These are phyloP conservation scores for Drosophila borealis DNA, from an alignment of 2,888 invertebrate genomes.

Conservation along the genomic window DNA sequence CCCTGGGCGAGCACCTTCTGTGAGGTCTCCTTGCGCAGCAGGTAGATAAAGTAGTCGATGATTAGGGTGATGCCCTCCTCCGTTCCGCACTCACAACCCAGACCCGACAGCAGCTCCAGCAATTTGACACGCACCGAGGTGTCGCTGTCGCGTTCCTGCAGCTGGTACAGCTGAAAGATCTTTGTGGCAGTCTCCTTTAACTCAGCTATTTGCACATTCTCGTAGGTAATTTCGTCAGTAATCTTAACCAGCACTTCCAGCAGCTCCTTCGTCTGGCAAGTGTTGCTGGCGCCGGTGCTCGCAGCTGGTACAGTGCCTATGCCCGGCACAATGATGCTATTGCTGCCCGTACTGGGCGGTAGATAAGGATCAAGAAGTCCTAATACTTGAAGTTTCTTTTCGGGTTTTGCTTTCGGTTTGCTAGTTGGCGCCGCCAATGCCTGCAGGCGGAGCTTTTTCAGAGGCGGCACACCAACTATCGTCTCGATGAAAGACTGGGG, in stretches of 20 bases:
- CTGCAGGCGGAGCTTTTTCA: conserved; percentile 81
- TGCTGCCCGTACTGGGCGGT: neutral
- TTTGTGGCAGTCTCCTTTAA: conserved; percentile 77
- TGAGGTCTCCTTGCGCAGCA: conserved; percentile 83
- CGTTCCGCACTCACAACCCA: conserved; percentile 76
- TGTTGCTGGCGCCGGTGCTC: neutral
- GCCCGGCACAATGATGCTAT: conserved; percentile 3
- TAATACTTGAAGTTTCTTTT: conserved; percentile 68
- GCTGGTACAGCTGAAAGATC: conserved; percentile 80
- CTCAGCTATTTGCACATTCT: conserved; percentile 72
- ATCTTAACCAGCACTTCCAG: conserved; percentile 82
- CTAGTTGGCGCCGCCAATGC: conserved; percentile 38
- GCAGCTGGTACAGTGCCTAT: neutral
- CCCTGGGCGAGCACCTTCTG: conserved; percentile 84
- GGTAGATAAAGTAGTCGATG: conserved; percentile 82
- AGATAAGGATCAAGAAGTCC: conserved; percentile 64
- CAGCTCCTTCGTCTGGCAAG: conserved; percentile 65
- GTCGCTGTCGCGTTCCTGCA: conserved; percentile 79
- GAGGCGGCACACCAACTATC: conserved; percentile 50
- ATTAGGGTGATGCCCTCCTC: conserved; percentile 78
- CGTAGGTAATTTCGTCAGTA: conserved; percentile 79
- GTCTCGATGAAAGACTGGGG: conserved; percentile 60
- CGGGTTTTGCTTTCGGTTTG: conserved; percentile 48
- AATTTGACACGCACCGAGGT: conserved; percentile 81
- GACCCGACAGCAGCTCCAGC: conserved; percentile 78